Base-by-base conservation (phyloP, 2,113 vertebrate species). In the Onychostoma macrolepis region DNA sequence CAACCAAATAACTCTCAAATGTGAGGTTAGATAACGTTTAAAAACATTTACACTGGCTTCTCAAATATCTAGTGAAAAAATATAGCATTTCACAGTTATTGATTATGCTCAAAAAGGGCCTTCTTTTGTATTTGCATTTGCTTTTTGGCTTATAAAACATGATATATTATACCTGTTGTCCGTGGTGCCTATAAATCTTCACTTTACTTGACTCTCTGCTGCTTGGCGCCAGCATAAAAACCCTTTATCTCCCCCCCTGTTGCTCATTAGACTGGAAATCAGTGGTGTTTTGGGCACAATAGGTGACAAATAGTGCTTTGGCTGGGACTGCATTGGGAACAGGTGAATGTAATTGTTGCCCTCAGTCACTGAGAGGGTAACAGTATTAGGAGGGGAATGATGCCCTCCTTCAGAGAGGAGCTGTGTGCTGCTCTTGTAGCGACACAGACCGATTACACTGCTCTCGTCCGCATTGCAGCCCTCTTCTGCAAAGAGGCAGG, bases 391-490 rank as follows among this genome's bases (percentile, higher is more conserved):
- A 83, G 38, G 67, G 13, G 26, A 61, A 43, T 67, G 65, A 77
- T 36, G 56, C 63, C 53, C 15, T 1, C 1, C 13, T 80, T 61
- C 53, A 80, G 61, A 65, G 67, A 71, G 77, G 24, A 61, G 33
- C 58, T 28, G 38, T 36, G 48, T 71, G 61, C n/a, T 71, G 61
- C 38, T 72, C 61, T 82, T 67, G 75, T 43, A 78, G 38, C 41
- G n/a, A 36, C 56, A 30, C 53, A 81, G 53, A 80, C 78, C 2
- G 72, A 38, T 41, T 72, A 80, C 48, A 83, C 50, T 86, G 38
- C 63, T 74, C 61, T 41, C 53, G 77, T 88, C 84, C 69, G 79
- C 86, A 91, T 88, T 91, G 90, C 89, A 84, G 88, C 43, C 80
- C 79, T 71, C 83, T 86, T 85, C 79, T 84, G 78, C 74, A 84